phyloP scores from a whole-genome alignment of 2,888 invertebrate species.

The Abrostola tripartita region DNA sequence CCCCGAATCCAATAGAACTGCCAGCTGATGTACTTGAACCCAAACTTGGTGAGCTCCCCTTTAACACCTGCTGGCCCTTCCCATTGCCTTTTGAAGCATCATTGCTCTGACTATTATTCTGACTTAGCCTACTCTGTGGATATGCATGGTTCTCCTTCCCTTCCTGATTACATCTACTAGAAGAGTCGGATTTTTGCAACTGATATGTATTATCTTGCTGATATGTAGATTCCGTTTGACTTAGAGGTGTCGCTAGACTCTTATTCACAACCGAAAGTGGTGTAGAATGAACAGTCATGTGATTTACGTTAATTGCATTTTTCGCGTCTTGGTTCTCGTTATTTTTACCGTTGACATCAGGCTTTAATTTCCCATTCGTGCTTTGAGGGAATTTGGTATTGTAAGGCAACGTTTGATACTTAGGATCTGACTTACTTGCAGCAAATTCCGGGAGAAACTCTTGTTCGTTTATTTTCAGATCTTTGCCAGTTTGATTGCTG shows the following conservation, averaged over 20 bases:
- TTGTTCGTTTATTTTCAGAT: conserved; percentile 85
- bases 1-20: conserved; percentile 85
- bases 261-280: conserved; percentile 89
- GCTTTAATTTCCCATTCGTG: conserved; percentile 78
- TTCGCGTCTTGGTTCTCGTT: conserved; percentile 76
- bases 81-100: conserved; percentile 74
- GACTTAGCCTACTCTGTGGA: conserved; percentile 85
- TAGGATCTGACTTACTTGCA: conserved; percentile 95
- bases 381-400: conserved; percentile 94
- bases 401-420: conserved; percentile 97
- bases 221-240: conserved; percentile 88
- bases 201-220: conserved; percentile 86
- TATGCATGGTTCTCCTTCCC: conserved; percentile 88
- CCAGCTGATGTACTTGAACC: conserved; percentile 72
- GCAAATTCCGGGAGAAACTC: conserved; percentile 91
- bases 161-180: conserved; percentile 85
- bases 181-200: conserved; percentile 86
- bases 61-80: conserved; percentile 73
- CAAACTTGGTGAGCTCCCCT: conserved; percentile 82
- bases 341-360: conserved; percentile 77
- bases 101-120: conserved; percentile 77
- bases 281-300: conserved; percentile 88
- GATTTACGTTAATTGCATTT: conserved; percentile 81
- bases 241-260: conserved; percentile 90
- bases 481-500: conserved; percentile 84